Evolutionary conservation across 2,113 vertebrate species (phyloP).

Genomic region (Axis porcinus): DNA sequence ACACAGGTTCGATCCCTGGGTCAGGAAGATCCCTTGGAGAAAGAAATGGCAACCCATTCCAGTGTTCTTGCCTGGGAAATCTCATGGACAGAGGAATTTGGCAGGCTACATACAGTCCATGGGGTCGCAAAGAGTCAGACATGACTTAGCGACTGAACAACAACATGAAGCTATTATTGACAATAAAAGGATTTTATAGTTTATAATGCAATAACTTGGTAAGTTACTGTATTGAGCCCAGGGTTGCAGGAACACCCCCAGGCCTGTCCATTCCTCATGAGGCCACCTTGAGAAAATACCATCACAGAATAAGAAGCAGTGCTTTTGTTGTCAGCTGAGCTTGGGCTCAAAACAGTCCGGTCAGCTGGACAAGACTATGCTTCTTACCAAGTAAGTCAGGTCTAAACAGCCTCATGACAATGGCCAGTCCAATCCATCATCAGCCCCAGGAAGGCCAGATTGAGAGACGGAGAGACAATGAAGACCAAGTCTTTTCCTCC

Average conservation of each 20-base stretch:
- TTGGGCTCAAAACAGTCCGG: not conserved
- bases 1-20: not conserved
- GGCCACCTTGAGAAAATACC: not conserved
- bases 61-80: not conserved
- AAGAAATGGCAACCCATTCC: not conserved
- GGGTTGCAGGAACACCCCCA: not conserved
- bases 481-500: not conserved
- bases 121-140: not conserved
- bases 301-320: not conserved
- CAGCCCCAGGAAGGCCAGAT: not conserved
- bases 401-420: not conserved
- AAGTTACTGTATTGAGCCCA: not conserved
- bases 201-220: not conserved
- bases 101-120: not conserved
- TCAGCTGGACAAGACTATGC: not conserved
- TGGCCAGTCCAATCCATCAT: rapidly evolving
- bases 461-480: not conserved
- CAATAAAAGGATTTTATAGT: not conserved
- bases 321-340: not conserved
- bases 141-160: not conserved
- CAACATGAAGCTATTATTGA: not conserved
- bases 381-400: not conserved
- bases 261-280: not conserved
- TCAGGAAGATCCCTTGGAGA: not conserved
- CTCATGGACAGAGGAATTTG: not conserved